phyloP scores from a whole-genome alignment of 2,797 vertebrate species.

The Anguilla obscura region DNA sequence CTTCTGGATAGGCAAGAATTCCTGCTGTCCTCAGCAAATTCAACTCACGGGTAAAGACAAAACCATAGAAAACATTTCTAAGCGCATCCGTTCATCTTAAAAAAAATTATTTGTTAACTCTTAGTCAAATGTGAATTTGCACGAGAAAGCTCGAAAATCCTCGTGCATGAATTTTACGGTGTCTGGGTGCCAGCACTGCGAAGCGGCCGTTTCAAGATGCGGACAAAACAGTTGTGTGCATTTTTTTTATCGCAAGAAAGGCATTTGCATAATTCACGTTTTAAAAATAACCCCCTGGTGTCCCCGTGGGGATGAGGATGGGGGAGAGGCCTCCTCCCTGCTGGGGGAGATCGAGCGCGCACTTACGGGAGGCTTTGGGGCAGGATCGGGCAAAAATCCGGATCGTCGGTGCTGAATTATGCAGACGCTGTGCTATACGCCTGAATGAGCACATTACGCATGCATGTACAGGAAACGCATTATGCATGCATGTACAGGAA shows the following conservation, averaged over 20 bases:
- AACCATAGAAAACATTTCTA: not conserved
- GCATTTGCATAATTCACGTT: not conserved
- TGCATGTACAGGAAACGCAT: constrained; percentile 46
- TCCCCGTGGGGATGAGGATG: not conserved
- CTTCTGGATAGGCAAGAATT: not conserved
- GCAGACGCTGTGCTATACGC: constrained; percentile 50
- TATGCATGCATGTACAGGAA: constrained; percentile 45
- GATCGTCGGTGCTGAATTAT: constrained; percentile 61
- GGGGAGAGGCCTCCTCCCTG: not conserved
- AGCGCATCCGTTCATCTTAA: not conserved
- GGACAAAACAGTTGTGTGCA: not conserved
- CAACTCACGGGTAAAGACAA: not conserved
- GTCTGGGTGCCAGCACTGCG: not conserved
- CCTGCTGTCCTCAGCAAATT: not conserved
- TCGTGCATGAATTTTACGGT: not conserved
- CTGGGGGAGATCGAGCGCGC: constrained; percentile 17
- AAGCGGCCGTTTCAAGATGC: not conserved
- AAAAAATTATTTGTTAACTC: not conserved
- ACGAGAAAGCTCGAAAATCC: not conserved
- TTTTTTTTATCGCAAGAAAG: constrained; percentile 13
- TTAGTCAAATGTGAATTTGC: too few species aligned
- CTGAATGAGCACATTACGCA: constrained; percentile 63
- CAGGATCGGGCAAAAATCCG: constrained; percentile 29
- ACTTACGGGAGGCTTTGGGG: constrained; percentile 27
- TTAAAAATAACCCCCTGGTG: constrained; percentile 20